phyloP scores from a whole-genome alignment of 2,797 vertebrate species.

The Salmo trutta region DNA sequence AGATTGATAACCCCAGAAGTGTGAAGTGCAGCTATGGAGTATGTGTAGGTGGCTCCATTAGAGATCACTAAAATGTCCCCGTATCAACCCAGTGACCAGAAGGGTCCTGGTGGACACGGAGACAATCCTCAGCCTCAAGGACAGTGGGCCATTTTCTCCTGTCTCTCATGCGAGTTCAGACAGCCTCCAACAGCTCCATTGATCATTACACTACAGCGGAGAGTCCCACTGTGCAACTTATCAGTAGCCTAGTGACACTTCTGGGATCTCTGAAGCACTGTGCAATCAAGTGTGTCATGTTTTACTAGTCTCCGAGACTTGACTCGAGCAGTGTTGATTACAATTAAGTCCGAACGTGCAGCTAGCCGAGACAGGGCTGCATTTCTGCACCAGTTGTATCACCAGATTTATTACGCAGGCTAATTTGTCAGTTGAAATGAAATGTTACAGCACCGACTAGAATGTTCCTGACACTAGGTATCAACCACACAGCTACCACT shows the following conservation, averaged over 20 bases:
- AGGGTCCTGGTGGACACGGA: not conserved
- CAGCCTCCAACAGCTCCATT: not conserved
- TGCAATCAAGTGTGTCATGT: slow-evolving; percentile 6
- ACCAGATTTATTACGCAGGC: not conserved
- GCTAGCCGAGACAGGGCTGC: not conserved
- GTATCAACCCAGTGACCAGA: not conserved
- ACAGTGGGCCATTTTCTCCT: not conserved
- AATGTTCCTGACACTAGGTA: not conserved
- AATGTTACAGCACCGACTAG: not conserved
- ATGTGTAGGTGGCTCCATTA: slow-evolving; percentile 9
- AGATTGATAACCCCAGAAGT: slow-evolving; percentile 28
- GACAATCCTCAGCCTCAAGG: not conserved
- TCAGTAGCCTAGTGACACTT: not conserved
- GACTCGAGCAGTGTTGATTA: not conserved
- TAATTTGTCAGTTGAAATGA: not conserved
- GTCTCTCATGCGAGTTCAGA: not conserved
- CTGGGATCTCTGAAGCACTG: not conserved
- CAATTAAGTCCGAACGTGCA: not conserved
- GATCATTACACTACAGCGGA: too few species aligned
- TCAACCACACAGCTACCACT: not conserved
- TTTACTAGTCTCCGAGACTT: not conserved
- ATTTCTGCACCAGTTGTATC: not conserved
- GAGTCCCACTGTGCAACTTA: not conserved
- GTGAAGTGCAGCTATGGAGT: slow-evolving; percentile 9
- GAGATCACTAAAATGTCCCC: not conserved